Conservation (phyloP, 2,113 vertebrate species). For the Nerophis lumbriciformis region DNA sequence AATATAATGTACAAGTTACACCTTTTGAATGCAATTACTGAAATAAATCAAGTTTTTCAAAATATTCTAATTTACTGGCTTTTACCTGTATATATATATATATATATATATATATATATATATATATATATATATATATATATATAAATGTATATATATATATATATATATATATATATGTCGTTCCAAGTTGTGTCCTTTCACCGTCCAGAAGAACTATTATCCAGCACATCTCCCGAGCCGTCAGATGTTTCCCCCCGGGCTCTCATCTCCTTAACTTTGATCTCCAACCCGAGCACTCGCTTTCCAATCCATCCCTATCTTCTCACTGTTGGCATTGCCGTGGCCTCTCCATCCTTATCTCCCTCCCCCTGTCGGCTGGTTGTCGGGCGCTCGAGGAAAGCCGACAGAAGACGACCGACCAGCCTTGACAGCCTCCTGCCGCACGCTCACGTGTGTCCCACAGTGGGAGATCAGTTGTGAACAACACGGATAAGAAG, state of each 20-base stretch:
- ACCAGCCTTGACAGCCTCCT: conserved; percentile 52
- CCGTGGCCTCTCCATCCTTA: conserved; percentile 34
- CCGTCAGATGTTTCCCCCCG: conserved; percentile 1
- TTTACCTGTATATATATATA: too few species aligned
- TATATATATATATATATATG: too few species aligned
- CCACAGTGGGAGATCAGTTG: conserved; percentile 6
- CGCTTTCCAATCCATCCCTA: not conserved
- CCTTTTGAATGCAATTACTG: too few species aligned
- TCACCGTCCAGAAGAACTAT: not conserved
- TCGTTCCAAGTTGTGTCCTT: not conserved
- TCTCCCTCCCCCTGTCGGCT: conserved; percentile 39
- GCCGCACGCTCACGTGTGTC: conserved; percentile 16
- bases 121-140: too few species aligned
- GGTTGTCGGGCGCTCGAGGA: conserved; percentile 60
- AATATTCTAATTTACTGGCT: too few species aligned
- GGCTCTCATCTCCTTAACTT: not conserved
- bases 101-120: too few species aligned
- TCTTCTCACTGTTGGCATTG: conserved; percentile 16
- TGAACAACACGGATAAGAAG: conserved; percentile 5
- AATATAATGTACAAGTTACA: too few species aligned
- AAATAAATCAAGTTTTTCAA: too few species aligned
- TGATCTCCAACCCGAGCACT: not conserved
- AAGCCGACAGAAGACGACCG: conserved; percentile 42
- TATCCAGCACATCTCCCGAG: not conserved
- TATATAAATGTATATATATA: too few species aligned